A percentile compares a stretch with the other conserved stretches of the same genome.
Conservation (phyloP, 2,888 invertebrate genomes). For the Isoperla grammatica region DNA sequence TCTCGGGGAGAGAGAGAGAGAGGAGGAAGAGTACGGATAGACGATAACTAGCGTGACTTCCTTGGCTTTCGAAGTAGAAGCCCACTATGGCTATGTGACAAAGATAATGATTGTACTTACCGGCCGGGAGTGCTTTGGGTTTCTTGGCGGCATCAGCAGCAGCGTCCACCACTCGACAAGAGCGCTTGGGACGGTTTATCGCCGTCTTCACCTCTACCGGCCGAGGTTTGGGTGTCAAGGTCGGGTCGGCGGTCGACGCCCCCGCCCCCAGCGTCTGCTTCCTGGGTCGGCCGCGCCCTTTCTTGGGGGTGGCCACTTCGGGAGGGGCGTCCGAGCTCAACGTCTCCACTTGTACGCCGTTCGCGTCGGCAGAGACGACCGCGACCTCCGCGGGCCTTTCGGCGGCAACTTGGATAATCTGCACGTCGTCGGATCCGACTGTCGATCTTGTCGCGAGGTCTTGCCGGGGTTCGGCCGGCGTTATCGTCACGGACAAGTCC, state of each 20-base stretch:
- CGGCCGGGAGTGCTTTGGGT: neutral
- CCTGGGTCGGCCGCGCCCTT: conserved; percentile 48
- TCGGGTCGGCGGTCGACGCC: conserved; percentile 26
- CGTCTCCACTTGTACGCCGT: neutral
- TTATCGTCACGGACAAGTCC: conserved; percentile 24
- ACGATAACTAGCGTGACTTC: too few species aligned
- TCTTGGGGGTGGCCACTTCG: conserved; percentile 36
- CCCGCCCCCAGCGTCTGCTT: conserved; percentile 42
- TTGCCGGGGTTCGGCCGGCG: neutral
- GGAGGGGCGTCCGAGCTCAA: too few species aligned
- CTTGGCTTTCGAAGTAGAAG: too few species aligned
- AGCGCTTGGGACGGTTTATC: too few species aligned
- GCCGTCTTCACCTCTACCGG: conserved; percentile 5
- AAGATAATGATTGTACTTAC: too few species aligned
- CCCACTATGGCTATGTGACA: too few species aligned
- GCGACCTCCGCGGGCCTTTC: too few species aligned
- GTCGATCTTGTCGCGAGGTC: neutral
- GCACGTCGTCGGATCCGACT: conserved; percentile 10
- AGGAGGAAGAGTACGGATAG: too few species aligned
- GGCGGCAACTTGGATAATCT: conserved; percentile 10
- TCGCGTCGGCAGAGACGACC: neutral
- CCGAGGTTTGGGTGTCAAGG: neutral
- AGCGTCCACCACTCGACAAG: conserved; percentile 38
- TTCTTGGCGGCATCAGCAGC: conserved; percentile 21
- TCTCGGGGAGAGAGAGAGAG: too few species aligned